phyloP scores from a whole-genome alignment of 1,140 invertebrate genomes.

The Helicoverpa zea region DNA sequence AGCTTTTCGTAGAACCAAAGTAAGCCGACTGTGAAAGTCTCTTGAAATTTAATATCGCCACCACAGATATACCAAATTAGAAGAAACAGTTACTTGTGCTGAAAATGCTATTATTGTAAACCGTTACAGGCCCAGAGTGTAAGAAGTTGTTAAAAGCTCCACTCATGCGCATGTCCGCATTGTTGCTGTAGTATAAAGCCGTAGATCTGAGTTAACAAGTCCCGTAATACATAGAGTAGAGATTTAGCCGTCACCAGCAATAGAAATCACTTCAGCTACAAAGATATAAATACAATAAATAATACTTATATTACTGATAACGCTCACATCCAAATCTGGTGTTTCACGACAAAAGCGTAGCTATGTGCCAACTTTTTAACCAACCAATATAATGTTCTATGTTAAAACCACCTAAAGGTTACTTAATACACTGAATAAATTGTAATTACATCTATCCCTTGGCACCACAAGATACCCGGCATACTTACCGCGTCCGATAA shows the following conservation, averaged over 20 bases:
- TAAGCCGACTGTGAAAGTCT: too few species aligned
- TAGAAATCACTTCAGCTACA: constrained; percentile 4
- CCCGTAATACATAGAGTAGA: background rate
- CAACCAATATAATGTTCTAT: background rate
- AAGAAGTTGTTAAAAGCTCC: constrained; percentile 1
- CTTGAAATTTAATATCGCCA: too few species aligned
- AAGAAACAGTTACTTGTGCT: background rate
- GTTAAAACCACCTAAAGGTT: background rate
- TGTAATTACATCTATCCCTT: too few species aligned
- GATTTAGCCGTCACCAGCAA: background rate
- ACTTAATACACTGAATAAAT: too few species aligned
- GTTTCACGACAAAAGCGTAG: constrained; percentile 3
- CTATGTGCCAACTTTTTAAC: too few species aligned
- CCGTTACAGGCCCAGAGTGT: background rate
- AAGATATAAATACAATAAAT: constrained; percentile 18
- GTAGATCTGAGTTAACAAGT: too few species aligned
- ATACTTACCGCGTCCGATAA: too few species aligned
- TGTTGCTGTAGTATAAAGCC: background rate
- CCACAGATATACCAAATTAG: background rate
- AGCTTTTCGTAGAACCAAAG: too few species aligned
- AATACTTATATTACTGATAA: constrained; percentile 22
- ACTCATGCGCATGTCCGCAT: background rate
- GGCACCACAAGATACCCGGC: too few species aligned
- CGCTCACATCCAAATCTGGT: constrained; percentile 5
- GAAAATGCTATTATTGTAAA: background rate